Conservation (phyloP, 2,888 invertebrate species). For the Apotomis capreana region DNA sequence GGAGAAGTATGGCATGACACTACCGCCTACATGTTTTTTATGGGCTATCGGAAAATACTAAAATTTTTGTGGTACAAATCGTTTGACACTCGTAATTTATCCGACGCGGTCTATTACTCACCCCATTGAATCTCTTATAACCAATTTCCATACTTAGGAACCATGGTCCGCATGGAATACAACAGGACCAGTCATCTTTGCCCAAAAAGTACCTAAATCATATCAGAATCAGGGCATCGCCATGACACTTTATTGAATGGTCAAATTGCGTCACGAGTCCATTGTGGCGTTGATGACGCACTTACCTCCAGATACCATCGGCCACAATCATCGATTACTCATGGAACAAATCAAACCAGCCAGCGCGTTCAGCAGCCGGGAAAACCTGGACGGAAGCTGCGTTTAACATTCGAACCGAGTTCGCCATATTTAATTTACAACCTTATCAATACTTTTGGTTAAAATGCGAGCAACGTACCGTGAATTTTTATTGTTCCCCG, state of each 20-base stretch:
- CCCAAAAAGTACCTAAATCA: slow-evolving; percentile 5
- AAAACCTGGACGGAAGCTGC: slow-evolving; percentile 50
- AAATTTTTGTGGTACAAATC: too few relatives aligned
- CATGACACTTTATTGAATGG: neutral
- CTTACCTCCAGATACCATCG: slow-evolving; percentile 46
- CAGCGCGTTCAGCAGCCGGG: slow-evolving; percentile 38
- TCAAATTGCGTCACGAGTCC: slow-evolving; percentile 21
- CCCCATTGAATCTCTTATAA: neutral
- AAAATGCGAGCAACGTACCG: slow-evolving; percentile 59
- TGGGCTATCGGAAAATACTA: too few relatives aligned
- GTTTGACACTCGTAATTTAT: too few relatives aligned
- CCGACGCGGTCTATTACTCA: too few relatives aligned
- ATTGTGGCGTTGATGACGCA: slow-evolving; percentile 49
- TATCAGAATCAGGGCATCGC: neutral
- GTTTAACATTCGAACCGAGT: slow-evolving; percentile 48
- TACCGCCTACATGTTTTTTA: too few relatives aligned
- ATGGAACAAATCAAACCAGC: slow-evolving; percentile 33
- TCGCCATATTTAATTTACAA: slow-evolving; percentile 63
- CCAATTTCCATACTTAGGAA: neutral
- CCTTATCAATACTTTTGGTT: slow-evolving; percentile 57
- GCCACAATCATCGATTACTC: slow-evolving; percentile 51
- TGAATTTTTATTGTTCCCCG: slow-evolving; percentile 64
- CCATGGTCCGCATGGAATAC: neutral
- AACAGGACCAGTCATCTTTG: slow-evolving; percentile 1
- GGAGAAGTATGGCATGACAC: too few relatives aligned